Evolutionary conservation across 2,888 invertebrate genomes (phyloP), one percentile per base, ranked within the genome.

Genomic region (Hedya salicella): DNA sequence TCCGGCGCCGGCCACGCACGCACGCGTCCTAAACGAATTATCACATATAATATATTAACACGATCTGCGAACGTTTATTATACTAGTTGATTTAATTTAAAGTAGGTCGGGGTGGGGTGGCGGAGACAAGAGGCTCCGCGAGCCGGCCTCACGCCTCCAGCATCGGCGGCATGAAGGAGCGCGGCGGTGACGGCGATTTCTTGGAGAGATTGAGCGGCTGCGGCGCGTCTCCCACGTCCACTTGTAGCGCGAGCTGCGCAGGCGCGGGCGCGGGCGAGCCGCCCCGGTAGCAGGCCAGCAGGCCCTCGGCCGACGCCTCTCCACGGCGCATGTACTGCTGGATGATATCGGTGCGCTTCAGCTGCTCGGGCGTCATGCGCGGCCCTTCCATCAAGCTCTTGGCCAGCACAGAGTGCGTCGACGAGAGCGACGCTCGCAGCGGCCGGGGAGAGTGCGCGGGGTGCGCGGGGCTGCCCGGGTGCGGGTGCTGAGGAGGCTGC

Each of bases 321-420:
- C 95, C 95, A 68, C 97, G 94, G 95, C 97, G 97, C 86, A 98
- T 97, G 88, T 97, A 97, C 85, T 96, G 97, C 89, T 97, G 97
- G 82, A 98, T 97, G 80, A 97, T 96, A 87, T 98, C 98, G 39
- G 97, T 97, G 79, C 97, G 95, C 87, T 97, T 97, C 89, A 97
- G 94, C 91, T 97, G 97, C 88, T 98, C 98, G 59, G 97, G 96
- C 48, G 97, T 97, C 97, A 97, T 97, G 75, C 97, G 94, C 6
- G 98, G 97, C n/a, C 97, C 97, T 81, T 97, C 97, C 96, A 97
- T 97, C 71, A 98, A 89, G 68, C 97, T 96, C 83, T 96, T 96
- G 73, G 98, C 97, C 71, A 98, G 91, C 77, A 97, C 98, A 42
- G 97, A 97, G 91, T 97, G 97, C 68, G 97, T 97, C 79, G 96